Base-by-base conservation (phyloP, 2,797 vertebrate genomes). In the Anas bernieri region DNA sequence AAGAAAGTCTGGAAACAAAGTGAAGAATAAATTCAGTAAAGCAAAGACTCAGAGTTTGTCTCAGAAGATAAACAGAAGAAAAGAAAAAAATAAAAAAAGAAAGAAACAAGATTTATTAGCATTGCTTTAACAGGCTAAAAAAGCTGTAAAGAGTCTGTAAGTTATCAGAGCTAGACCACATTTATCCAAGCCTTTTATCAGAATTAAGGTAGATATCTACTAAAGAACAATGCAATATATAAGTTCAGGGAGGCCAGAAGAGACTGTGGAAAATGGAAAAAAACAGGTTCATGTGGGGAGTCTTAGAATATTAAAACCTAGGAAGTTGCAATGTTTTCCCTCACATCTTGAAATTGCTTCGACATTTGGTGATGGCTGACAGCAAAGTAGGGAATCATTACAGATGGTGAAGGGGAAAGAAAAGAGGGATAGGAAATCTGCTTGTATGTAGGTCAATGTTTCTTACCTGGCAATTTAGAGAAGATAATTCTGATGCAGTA, bases 391-490 rank as follows among this genome's bases (percentile, higher is more conserved):
- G 21, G 21, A 37, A 45, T 69, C 7, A 1, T 59, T 17, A 54
- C 52, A 68, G 52, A 20, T 1, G 41, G 59, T 9, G 25, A 41
- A 22, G 8, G 37, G 50, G 52, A 33, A 26, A 72, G n/a, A 10
- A 35, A 58, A 12, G 61, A n/a, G 33, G 10, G 15, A 90, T 59
- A 67, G 23, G 26, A 75, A 72, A 81, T 41, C 12, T 21, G 12
- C 4, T 45, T 30, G 18, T 50, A 22, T 17, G 1, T 0, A 46
- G 30, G 10, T 52, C 50, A 25, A 4, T 11, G 16, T 6, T 67
- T 26, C 54, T 70, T 31, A 10, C 37, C 11, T 66, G 31, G 74
- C 12, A 33, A 31, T 79, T 75, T 8, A 35, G n/a, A 70, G 63
- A 55, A 91, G 63, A 9, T 2, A 12, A 18, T 52, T 70, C 31